phyloP scores from a whole-genome alignment of 2,797 vertebrate species.

The Danio aesculapii region DNA sequence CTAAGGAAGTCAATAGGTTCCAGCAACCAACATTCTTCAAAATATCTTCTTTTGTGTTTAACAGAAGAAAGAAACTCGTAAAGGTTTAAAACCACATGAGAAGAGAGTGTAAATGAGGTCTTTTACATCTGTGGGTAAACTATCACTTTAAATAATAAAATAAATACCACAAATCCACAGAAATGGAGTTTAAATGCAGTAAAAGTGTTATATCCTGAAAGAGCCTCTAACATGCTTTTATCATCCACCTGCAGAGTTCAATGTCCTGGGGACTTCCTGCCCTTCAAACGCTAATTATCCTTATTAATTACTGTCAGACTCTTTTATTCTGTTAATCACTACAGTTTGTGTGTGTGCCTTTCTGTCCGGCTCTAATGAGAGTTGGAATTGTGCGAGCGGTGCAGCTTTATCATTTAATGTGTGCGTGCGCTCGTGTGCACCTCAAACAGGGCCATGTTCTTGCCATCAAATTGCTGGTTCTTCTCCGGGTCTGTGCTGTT shows the following conservation, averaged over 20 bases:
- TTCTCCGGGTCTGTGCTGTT: constrained; percentile 97
- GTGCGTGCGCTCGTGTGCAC: constrained; percentile 70
- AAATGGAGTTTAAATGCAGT: no score
- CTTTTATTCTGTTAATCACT: constrained; percentile 65
- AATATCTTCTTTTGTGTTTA: no score
- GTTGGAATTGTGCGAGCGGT: not conserved
- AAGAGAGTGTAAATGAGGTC: no score
- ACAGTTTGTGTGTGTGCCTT: constrained; percentile 12
- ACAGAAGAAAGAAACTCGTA: no score
- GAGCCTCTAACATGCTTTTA: not conserved
- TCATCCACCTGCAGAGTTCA: constrained; percentile 44
- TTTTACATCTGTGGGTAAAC: no score
- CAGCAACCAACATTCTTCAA: no score
- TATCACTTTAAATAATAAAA: no score
- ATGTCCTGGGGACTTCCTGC: constrained; percentile 56
- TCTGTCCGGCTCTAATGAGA: constrained; percentile 13
- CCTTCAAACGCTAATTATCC: constrained; percentile 74
- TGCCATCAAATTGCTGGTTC: constrained; percentile 93
- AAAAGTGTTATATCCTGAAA: not conserved
- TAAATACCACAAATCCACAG: no score
- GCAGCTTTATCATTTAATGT: not conserved
- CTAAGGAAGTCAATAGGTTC: no score
- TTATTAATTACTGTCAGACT: constrained; percentile 72
- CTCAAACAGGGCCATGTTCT: constrained; percentile 99
- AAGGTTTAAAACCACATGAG: no score